phyloP scores from a whole-genome alignment of 2,797 vertebrate genomes.

The Gambelia wislizenii region DNA sequence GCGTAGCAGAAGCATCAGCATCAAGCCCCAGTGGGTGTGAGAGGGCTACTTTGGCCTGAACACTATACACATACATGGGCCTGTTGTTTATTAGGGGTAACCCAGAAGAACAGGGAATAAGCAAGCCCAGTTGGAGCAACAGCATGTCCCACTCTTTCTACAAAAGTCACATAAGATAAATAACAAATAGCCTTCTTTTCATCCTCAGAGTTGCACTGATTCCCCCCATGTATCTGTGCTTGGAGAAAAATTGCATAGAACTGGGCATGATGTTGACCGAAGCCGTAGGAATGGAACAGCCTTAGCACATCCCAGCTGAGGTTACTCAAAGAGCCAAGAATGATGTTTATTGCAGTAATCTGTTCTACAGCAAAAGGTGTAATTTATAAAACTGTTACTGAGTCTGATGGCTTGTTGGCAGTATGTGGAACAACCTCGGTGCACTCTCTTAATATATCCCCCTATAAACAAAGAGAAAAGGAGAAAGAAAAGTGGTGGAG shows the following conservation, averaged over 20 bases:
- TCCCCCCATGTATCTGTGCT: too few species aligned
- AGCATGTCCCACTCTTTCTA: not conserved
- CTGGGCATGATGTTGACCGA: not conserved
- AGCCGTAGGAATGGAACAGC: not conserved
- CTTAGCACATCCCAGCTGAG: not conserved
- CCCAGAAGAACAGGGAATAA: not conserved
- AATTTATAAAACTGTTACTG: not conserved
- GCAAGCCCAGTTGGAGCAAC: not conserved
- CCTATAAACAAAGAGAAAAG: slow-evolving; percentile 7
- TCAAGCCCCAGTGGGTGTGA: not conserved
- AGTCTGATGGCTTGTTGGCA: not conserved
- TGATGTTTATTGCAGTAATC: slow-evolving; percentile 20
- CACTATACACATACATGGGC: not conserved
- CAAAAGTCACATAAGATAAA: not conserved
- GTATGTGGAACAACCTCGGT: not conserved
- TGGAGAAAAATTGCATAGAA: not conserved
- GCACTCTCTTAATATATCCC: not conserved
- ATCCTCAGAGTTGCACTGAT: not conserved
- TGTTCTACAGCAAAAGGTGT: not conserved
- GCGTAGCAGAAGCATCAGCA: not conserved
- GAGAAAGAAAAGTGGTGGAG: too few species aligned
- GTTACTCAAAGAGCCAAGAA: slow-evolving; percentile 5
- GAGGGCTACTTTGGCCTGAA: not conserved
- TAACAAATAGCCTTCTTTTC: not conserved
- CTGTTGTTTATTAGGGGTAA: not conserved